Evolutionary conservation across 2,113 vertebrate species (phyloP), one percentile per base, ranked within the genome.

Genomic region (Orthonyx spaldingii): DNA sequence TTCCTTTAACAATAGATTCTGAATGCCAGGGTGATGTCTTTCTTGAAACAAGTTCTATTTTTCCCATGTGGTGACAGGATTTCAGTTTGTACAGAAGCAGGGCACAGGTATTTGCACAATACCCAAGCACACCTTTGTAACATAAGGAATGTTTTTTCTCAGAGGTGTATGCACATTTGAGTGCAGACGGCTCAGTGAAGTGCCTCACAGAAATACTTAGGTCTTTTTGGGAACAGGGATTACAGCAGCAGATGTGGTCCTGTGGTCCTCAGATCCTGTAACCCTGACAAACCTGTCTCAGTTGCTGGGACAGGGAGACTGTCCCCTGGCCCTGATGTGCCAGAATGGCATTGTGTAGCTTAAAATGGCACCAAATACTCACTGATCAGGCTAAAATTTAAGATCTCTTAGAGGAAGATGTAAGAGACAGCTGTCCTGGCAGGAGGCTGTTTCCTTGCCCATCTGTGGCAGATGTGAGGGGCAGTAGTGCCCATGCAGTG

Each of bases 101-200:
- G 10, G 6, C 19, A 35, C 13, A 7, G 0, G 0, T 26, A 47
- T 65, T 74, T 37, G 39, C 21, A 13, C 46, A 37, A 47, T 49
- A 91, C 37, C 19, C 41, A 60, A 52, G 21, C 13, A 20, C 0
- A 4, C 1, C 18, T 63, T n/a, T 37, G 39, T 70, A 65, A 55
- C 18, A 41, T 3, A 5, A 65, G 49, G 19, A 32, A n/a, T 20
- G 27, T 69, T 92, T 91, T 91, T 52, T 49, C 47, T 13, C 0
- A 0, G 32, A 56, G 53, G 4, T 80, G 13, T 50, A 6, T 10
- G 4, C 27, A 16, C 20, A 24, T 63, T 19, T 1, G 0, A 11
- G 32, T 49, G 39, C 19, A 44, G 22, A 57, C 20, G 6, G 6
- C 39, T 80, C 61, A 55, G 17, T 37, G 33, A 75, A 71, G 30